phyloP scores from a whole-genome alignment of 1,140 invertebrate genomes.

The Drosophila erecta region DNA sequence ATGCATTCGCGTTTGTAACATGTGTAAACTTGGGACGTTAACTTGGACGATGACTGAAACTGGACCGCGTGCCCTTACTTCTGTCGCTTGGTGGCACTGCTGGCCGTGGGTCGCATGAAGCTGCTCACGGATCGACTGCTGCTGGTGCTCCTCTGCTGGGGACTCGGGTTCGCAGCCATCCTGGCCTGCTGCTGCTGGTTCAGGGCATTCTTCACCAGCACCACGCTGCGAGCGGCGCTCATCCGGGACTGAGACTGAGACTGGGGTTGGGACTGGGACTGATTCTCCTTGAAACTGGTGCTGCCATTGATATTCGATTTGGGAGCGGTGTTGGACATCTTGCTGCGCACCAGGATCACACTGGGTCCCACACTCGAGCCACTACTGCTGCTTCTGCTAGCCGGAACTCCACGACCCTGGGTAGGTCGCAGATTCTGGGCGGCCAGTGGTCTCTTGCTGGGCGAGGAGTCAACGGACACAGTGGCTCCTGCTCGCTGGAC shows the following conservation, averaged over 20 bases:
- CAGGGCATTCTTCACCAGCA: constrained; percentile 77
- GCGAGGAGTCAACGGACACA: constrained; percentile 76
- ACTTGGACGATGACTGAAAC: constrained; percentile 47
- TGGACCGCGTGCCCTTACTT: constrained; percentile 38
- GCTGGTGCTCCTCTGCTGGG: constrained; percentile 51
- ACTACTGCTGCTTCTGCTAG: constrained; percentile 90
- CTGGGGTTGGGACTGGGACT: constrained; percentile 28
- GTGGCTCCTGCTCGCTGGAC: constrained; percentile 65
- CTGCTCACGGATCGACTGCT: constrained; percentile 84
- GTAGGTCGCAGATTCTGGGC: constrained; percentile 59
- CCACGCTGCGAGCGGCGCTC: constrained; percentile 69
- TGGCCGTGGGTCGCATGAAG: constrained; percentile 87
- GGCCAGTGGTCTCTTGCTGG: constrained; percentile 74
- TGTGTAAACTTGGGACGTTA: constrained; percentile 70
- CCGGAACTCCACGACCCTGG: constrained; percentile 86
- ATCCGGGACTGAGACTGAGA: constrained; percentile 46
- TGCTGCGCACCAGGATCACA: constrained; percentile 73
- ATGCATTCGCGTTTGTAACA: constrained; percentile 66
- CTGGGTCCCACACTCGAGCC: constrained; percentile 87
- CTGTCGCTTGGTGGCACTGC: constrained; percentile 85
- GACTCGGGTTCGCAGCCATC: constrained; percentile 35
- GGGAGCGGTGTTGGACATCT: constrained; percentile 32
- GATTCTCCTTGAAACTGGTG: constrained; percentile 80
- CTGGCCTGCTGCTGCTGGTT: constrained; percentile 59
- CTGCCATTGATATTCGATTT: constrained; percentile 48